Evolutionary conservation across 1,140 invertebrate genomes (phyloP).

Genomic region (Streblospio benedicti): DNA sequence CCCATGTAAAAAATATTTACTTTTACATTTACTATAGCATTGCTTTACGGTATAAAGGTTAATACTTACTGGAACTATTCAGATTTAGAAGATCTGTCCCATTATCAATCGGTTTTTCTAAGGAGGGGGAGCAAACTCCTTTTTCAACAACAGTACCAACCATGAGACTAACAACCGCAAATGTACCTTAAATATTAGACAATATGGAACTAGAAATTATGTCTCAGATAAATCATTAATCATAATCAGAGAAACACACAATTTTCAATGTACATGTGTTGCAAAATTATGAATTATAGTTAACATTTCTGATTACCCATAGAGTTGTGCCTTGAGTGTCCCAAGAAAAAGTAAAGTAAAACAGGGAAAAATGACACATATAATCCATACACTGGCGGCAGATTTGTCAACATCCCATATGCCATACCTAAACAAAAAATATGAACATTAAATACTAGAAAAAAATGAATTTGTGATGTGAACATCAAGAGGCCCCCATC

Average conservation of each 20-base stretch:
- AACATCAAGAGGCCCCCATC: too few species aligned
- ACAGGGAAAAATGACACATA: constrained; percentile 49
- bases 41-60: background rate
- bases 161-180: constrained; percentile 49
- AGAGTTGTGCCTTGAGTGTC: constrained; percentile 46
- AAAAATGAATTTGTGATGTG: too few species aligned
- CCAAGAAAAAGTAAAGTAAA: constrained; percentile 48
- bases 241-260: too few species aligned
- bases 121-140: constrained; percentile 9
- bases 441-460: background rate
- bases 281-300: background rate
- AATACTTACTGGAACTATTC: background rate
- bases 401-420: constrained; percentile 41
- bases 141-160: constrained; percentile 41
- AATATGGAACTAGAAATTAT: background rate
- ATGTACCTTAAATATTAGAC: constrained; percentile 42
- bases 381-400: constrained; percentile 45
- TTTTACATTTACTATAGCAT: background rate
- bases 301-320: constrained; percentile 29
- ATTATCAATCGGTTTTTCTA: constrained; percentile 5
- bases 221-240: constrained; percentile 4
- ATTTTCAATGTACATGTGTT: background rate
- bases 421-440: constrained; percentile 40
- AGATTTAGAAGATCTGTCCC: too few species aligned
- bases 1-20: background rate